A percentile compares a stretch with the other conserved stretches of the same genome.
phyloP scores from a whole-genome alignment of 2,888 invertebrate species.

The Volucella inanis region DNA sequence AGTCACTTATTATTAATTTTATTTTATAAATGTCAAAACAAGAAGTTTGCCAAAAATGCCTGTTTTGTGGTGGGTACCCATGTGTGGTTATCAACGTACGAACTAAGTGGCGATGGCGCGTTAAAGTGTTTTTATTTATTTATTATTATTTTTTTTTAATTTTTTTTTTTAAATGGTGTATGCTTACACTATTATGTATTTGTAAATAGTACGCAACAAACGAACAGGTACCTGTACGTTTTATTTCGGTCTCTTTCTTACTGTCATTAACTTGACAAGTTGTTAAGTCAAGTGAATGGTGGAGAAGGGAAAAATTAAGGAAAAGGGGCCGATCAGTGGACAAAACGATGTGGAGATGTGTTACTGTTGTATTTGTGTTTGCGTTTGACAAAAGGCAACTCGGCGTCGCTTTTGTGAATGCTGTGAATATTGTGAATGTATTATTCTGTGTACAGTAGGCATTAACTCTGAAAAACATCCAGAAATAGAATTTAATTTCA shows the following conservation, averaged over 20 bases:
- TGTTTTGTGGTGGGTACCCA: not conserved
- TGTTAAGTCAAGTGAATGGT: constrained; percentile 60
- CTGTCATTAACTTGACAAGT: constrained; percentile 71
- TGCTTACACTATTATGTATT: constrained; percentile 16
- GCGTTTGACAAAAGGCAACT: constrained; percentile 50
- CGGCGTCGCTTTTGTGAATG: constrained; percentile 45
- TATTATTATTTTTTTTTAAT: not conserved
- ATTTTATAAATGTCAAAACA: constrained; percentile 22
- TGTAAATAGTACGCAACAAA: constrained; percentile 52
- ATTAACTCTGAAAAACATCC: constrained; percentile 63
- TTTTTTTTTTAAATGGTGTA: constrained; percentile 61
- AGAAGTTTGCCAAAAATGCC: constrained; percentile 9
- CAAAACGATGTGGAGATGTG: constrained; percentile 35
- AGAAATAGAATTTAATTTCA: constrained; percentile 69
- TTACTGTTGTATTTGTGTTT: constrained; percentile 58
- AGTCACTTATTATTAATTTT: constrained; percentile 4
- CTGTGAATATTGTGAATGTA: constrained; percentile 29
- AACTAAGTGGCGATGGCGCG: constrained; percentile 33
- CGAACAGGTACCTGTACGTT: constrained; percentile 63
- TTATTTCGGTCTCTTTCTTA: constrained; percentile 33
- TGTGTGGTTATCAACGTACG: constrained; percentile 42
- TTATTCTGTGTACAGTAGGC: constrained; percentile 60
- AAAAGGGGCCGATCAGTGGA: constrained; percentile 26
- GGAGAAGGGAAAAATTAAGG: constrained; percentile 16
- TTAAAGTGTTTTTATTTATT: constrained; percentile 41